Percentiles rank a stretch among this genome's conserved stretches.
phyloP scores from a whole-genome alignment of 2,797 vertebrate species.

The Odontamblyopus lacepedii region DNA sequence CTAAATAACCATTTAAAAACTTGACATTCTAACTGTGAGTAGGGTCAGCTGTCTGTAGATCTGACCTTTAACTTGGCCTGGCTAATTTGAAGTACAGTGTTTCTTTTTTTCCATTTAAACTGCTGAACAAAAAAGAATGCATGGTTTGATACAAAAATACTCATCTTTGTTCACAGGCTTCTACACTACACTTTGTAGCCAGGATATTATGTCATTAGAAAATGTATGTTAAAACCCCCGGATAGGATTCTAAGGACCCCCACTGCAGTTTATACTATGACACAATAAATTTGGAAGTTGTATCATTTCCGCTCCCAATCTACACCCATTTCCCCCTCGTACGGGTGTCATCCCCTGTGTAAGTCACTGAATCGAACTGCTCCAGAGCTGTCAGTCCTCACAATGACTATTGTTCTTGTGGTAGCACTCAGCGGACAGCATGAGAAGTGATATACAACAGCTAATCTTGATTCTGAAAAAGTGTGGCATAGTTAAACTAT shows the following conservation, averaged over 20 bases:
- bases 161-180: not conserved
- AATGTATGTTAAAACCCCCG: constrained; percentile 10
- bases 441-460: constrained; percentile 32
- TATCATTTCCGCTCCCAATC: constrained; percentile 69
- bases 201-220: constrained; percentile 7
- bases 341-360: constrained; percentile 67
- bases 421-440: constrained; percentile 45
- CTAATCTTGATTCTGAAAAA: constrained; percentile 19
- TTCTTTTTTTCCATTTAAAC: not conserved
- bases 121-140: too few species aligned
- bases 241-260: constrained; percentile 25
- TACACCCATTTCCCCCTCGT: constrained; percentile 58
- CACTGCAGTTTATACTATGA: constrained; percentile 37
- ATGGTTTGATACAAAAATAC: not conserved
- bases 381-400: constrained; percentile 63
- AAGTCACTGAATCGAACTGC: constrained; percentile 56
- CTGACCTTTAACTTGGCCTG: not conserved
- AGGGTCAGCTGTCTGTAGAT: not conserved
- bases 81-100: not conserved
- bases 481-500: not conserved
- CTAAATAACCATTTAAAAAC: too few species aligned
- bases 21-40: not conserved
- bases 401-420: constrained; percentile 73
- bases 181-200: not conserved
- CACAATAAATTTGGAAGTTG: constrained; percentile 60